Evolutionary conservation across 2,888 invertebrate genomes (phyloP).

Genomic region (Chaetoderma sp.): DNA sequence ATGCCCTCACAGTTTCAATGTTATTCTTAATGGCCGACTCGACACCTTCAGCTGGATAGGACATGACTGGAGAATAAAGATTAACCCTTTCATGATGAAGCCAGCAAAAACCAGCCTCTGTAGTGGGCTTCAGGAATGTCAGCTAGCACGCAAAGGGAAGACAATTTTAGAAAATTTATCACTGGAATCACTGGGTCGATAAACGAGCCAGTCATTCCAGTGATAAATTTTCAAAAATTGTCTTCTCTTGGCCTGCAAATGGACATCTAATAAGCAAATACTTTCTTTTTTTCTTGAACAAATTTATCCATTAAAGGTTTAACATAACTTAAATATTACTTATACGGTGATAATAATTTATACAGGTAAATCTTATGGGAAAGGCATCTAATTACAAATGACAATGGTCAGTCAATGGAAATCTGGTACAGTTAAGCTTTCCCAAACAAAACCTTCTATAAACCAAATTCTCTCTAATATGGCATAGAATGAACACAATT

Average conservation of each 20-base stretch:
- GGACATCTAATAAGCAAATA: too few relatives aligned
- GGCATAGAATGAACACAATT: neutral
- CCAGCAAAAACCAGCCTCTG: too few relatives aligned
- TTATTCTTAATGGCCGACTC: constrained; percentile 92
- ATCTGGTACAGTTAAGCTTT: neutral
- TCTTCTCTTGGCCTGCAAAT: too few relatives aligned
- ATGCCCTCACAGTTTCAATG: constrained; percentile 89
- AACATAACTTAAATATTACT: neutral
- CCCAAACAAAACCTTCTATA: neutral
- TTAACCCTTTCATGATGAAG: too few relatives aligned
- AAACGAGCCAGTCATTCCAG: too few relatives aligned
- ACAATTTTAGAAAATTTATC: too few relatives aligned
- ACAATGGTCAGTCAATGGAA: too few relatives aligned
- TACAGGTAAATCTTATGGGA: neutral
- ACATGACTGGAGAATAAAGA: constrained; percentile 78
- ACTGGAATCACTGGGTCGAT: too few relatives aligned
- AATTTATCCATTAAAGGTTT: too few relatives aligned
- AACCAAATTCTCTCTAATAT: neutral
- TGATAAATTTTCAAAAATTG: too few relatives aligned
- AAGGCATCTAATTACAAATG: neutral
- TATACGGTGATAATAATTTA: neutral
- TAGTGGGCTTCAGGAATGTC: too few relatives aligned
- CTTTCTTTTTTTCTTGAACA: too few relatives aligned
- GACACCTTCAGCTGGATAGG: constrained; percentile 92
- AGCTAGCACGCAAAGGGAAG: neutral